These are phyloP conservation scores for Saguinus oedipus DNA, from an alignment of 2,797 vertebrate genomes.

Conservation along the genomic window DNA sequence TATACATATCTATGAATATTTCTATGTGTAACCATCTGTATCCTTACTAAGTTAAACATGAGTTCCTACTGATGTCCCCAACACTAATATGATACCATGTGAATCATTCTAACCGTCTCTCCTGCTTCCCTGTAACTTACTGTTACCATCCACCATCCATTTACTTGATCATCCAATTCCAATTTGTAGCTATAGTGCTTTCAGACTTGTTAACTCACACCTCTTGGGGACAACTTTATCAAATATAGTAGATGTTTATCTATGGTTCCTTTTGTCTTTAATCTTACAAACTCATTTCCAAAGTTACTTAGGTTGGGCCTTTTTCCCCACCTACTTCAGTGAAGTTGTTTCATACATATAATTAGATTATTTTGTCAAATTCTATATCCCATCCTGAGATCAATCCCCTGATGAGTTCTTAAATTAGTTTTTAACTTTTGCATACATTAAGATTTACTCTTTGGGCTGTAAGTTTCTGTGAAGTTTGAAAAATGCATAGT, in stretches of 20 bases:
- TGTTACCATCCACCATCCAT: neutral
- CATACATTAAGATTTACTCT: conserved; percentile 10
- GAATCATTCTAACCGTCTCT: neutral
- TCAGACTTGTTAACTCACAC: conserved; percentile 9
- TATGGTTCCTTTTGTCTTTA: conserved; percentile 22
- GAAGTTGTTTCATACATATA: neutral
- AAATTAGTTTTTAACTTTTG: conserved; percentile 37
- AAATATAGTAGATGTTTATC: neutral
- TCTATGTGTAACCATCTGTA: neutral
- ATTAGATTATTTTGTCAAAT: conserved; percentile 42
- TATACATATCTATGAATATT: neutral
- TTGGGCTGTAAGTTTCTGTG: neutral
- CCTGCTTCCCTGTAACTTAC: neutral
- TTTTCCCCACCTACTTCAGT: neutral
- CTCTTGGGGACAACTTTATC: neutral
- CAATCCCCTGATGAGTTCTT: neutral
- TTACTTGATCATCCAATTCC: conserved; percentile 2
- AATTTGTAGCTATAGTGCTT: neutral
- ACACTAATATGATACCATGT: neutral
- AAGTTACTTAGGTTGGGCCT: neutral
- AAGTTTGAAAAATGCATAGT: conserved; percentile 33
- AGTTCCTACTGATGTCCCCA: neutral
- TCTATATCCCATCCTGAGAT: conserved; percentile 67
- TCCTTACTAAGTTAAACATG: conserved; percentile 25
- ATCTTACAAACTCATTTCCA: conserved; percentile 11